These are phyloP conservation scores for Caloenas nicobarica DNA, from an alignment of 2,113 vertebrate species.

Conservation along the genomic window DNA sequence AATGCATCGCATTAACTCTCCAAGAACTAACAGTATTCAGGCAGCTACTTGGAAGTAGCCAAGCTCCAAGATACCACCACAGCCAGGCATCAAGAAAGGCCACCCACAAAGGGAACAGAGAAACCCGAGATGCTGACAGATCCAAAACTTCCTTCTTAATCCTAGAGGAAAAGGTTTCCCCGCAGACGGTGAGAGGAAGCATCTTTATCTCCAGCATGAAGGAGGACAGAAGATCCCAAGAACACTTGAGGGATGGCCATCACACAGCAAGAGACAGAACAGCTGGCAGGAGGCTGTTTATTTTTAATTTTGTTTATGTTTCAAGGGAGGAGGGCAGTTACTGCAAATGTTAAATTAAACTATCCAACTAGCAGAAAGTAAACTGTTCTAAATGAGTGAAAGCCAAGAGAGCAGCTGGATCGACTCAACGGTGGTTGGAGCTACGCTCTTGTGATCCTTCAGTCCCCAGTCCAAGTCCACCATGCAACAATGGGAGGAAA, in stretches of 20 bases:
- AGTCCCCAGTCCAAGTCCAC: not conserved
- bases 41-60: not conserved
- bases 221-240: not conserved
- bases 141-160: not conserved
- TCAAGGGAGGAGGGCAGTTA: not conserved
- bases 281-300: not conserved
- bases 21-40: not conserved
- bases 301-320: not conserved
- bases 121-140: not conserved
- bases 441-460: not conserved
- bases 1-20: not conserved
- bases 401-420: not conserved
- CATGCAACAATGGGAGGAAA: not conserved
- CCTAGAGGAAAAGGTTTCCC: not conserved
- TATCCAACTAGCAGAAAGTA: not conserved
- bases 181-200: not conserved
- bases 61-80: not conserved
- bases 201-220: not conserved
- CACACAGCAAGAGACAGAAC: not conserved
- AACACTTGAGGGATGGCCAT: not conserved
- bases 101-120: not conserved
- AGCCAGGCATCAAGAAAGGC: not conserved
- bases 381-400: not conserved
- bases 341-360: not conserved
- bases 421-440: not conserved